phyloP scores from a whole-genome alignment of 2,888 invertebrate species.

The Hipparchia sbordonii region DNA sequence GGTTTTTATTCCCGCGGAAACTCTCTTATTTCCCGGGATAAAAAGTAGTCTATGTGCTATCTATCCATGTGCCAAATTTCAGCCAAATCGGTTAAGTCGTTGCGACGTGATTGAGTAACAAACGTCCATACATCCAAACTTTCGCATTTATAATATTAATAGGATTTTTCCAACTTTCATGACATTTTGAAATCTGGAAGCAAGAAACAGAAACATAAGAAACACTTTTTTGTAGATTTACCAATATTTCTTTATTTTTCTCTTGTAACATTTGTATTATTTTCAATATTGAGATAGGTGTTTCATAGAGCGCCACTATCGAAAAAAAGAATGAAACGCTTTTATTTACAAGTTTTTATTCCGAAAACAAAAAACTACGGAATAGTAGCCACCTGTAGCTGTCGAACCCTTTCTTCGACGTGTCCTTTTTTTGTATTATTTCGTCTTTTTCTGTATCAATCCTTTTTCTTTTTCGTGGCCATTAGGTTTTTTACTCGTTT shows the following conservation, averaged over 20 bases:
- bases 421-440: slow-evolving; percentile 50
- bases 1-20: too few relatives aligned
- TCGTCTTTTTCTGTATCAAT: slow-evolving; percentile 60
- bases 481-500: slow-evolving; percentile 77
- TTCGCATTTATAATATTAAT: too few relatives aligned
- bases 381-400: slow-evolving; percentile 66
- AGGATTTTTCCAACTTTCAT: background rate
- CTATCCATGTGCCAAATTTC: too few relatives aligned
- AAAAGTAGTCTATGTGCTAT: too few relatives aligned
- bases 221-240: background rate
- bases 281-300: background rate
- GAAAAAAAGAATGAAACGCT: slow-evolving; percentile 8
- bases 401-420: slow-evolving; percentile 70
- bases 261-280: background rate
- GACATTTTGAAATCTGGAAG: background rate
- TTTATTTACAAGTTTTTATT: slow-evolving; percentile 22
- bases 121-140: too few relatives aligned
- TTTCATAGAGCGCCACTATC: background rate
- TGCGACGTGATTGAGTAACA: too few relatives aligned
- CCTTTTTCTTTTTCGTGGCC: slow-evolving; percentile 75
- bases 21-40: too few relatives aligned
- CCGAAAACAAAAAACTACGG: slow-evolving; percentile 35
- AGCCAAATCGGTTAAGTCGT: too few relatives aligned
- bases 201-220: background rate
- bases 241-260: background rate